phyloP scores from a whole-genome alignment of 2,888 invertebrate genomes.

The Eucriotettix oculatus region DNA sequence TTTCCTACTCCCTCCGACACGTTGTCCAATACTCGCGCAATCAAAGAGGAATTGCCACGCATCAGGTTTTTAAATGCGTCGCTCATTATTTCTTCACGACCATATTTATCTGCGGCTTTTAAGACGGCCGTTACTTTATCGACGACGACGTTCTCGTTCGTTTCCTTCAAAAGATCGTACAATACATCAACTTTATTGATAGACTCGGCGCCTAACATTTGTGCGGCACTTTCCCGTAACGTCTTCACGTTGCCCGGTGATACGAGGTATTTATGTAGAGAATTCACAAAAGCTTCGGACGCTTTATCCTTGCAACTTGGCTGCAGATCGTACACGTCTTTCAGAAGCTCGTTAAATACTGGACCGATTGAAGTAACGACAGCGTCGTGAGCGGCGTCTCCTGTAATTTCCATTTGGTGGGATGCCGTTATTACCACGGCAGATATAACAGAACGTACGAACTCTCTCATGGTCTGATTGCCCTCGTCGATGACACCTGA shows the following conservation, averaged over 20 bases:
- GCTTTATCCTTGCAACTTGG: slow-evolving; percentile 3
- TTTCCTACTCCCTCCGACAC: slow-evolving; percentile 42
- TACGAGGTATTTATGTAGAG: slow-evolving; percentile 6
- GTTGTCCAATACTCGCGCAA: slow-evolving; percentile 39
- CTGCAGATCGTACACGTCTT: slow-evolving; percentile 7
- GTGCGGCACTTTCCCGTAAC: slow-evolving; percentile 3
- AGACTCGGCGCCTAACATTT: background rate
- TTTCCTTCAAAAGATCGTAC: slow-evolving; percentile 20
- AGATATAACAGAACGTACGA: slow-evolving; percentile 5
- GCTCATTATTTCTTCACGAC: slow-evolving; percentile 41
- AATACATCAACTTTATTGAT: slow-evolving; percentile 43
- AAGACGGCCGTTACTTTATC: slow-evolving; percentile 46
- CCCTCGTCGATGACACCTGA: background rate
- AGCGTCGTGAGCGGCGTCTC: slow-evolving; percentile 19
- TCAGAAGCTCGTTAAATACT: slow-evolving; percentile 15
- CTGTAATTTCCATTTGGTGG: slow-evolving; percentile 12
- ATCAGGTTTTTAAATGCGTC: slow-evolving; percentile 49
- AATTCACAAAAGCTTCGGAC: slow-evolving; percentile 4
- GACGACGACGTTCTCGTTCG: slow-evolving; percentile 38
- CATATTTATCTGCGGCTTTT: background rate
- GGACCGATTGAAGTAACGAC: slow-evolving; percentile 23
- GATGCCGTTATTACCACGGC: slow-evolving; percentile 6
- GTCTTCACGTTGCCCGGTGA: slow-evolving; percentile 3
- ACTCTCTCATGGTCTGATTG: slow-evolving; percentile 1
- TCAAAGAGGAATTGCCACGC: slow-evolving; percentile 38